Evolutionary conservation across 2,797 vertebrate species (phyloP).

Genomic region (Apogon hyalosoma): DNA sequence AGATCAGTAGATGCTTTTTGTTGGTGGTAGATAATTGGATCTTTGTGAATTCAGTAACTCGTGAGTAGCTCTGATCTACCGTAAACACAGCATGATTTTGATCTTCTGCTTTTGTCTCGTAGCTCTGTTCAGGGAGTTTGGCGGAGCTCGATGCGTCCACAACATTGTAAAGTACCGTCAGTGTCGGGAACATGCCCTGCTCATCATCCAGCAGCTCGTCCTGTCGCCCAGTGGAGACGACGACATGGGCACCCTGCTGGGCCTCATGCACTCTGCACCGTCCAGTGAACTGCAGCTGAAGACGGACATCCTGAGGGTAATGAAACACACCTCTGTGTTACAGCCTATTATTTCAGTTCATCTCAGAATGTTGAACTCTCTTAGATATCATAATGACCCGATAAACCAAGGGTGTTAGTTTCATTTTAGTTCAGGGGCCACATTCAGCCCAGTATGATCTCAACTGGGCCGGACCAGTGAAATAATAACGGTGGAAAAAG

Average conservation of each 20-base stretch:
- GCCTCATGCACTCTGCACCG: slow-evolving; percentile 96
- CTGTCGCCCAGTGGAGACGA: slow-evolving; percentile 96
- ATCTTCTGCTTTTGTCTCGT: not conserved
- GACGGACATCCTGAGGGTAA: slow-evolving; percentile 94
- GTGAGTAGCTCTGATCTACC: no score
- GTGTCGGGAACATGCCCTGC: slow-evolving; percentile 94
- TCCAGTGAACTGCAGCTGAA: slow-evolving; percentile 94
- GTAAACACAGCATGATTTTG: no score
- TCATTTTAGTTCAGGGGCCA: no score
- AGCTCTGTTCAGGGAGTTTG: slow-evolving; percentile 97
- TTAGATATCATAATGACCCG: no score
- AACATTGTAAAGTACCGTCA: slow-evolving; percentile 98
- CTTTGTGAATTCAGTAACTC: not conserved
- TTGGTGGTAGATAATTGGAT: no score
- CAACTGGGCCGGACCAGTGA: no score
- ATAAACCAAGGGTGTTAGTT: no score
- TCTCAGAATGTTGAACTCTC: no score
- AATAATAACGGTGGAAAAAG: no score
- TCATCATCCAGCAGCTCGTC: slow-evolving; percentile 97
- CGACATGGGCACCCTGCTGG: slow-evolving; percentile 97
- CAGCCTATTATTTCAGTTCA: no score
- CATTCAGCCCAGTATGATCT: no score
- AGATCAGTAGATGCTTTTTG: no score
- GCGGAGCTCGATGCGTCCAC: slow-evolving; percentile 95
- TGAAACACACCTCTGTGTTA: not conserved